Base-by-base conservation (phyloP, 2,888 invertebrate species). In the Plebejus melissa region DNA sequence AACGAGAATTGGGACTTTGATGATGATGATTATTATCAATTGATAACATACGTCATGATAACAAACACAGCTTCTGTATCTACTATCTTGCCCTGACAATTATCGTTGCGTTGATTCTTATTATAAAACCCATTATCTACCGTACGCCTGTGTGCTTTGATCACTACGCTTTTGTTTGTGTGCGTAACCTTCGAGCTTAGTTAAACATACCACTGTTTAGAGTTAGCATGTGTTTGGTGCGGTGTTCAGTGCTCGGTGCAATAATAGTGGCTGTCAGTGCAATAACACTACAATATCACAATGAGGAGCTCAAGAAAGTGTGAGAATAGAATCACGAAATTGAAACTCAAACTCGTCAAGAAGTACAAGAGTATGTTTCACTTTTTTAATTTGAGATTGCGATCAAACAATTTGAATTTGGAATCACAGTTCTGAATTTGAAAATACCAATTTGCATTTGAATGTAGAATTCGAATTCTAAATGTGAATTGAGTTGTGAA, bases 271-370 rank as follows among this genome's bases (percentile, higher is more conserved):
- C 16, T 32, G 32, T 72, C 32, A 36, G 13, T 71, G 50, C 13
- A 71, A 22, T 41, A 22, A 71, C 28, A 11, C 60, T 28, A 1
- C 32, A 75, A 78, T 81, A 82, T 80, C 76, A 86, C 83, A 76
- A 86, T 88, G 89, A 92, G 89, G 80, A 88, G 88, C 77, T 80
- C 86, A 76, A 91, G 87, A 84, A 91, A 87, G 79, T 81, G 83
- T 79, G 88, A 89, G 83, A 91, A 88, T 74, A 80, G 77, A 88
- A 87, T 90, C 78, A 84, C 83, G 79, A 93, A 92, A 87, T 84
- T 89, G 81, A 92, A 90, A 85, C 86, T 88, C 84, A 92, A 90
- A 81, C 81, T 91, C 84, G 90, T 89, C 83, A 91, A 87, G 83
- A 91, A 88, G 82, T 86, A 87, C 80, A 91, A 87, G 83, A 86